A percentile compares a stretch with the other conserved stretches of the same genome.
These are phyloP conservation scores for Distichodus sexfasciatus DNA, from an alignment of 2,797 vertebrate species.

Conservation along the genomic window DNA sequence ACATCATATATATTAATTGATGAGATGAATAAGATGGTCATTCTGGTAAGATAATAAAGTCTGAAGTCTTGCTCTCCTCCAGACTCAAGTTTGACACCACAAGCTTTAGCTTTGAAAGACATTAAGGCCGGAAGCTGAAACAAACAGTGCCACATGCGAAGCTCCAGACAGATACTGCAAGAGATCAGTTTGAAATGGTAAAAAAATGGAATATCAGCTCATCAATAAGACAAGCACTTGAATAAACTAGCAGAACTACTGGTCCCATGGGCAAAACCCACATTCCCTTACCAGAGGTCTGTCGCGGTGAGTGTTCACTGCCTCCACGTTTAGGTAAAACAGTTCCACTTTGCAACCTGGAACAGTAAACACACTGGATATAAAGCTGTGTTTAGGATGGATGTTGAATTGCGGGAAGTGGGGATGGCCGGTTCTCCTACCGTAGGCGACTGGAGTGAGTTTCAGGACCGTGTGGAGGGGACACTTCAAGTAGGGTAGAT, in stretches of 20 bases:
- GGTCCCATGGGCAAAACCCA: too few relatives aligned
- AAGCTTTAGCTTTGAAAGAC: too few relatives aligned
- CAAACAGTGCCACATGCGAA: neutral
- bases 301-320: conserved; percentile 93
- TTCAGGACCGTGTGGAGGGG: conserved; percentile 93
- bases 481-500: conserved; percentile 91
- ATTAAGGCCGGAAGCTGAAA: conserved; percentile 5
- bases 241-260: neutral
- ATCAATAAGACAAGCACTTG: neutral
- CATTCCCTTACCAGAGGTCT: conserved; percentile 85
- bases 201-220: neutral
- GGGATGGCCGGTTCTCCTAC: conserved; percentile 66
- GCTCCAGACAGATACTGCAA: neutral
- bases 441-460: conserved; percentile 92
- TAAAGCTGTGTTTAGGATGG: too few relatives aligned
- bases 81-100: too few relatives aligned
- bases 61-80: too few relatives aligned
- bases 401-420: neutral
- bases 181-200: neutral
- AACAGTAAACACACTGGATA: neutral
- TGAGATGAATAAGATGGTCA: too few relatives aligned
- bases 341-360: conserved; percentile 95
- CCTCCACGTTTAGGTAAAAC: conserved; percentile 86
- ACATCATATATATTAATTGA: too few relatives aligned
- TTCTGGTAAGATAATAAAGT: too few relatives aligned